phyloP scores from a whole-genome alignment of 1,140 invertebrate genomes.

The Drosophila lowei region DNA sequence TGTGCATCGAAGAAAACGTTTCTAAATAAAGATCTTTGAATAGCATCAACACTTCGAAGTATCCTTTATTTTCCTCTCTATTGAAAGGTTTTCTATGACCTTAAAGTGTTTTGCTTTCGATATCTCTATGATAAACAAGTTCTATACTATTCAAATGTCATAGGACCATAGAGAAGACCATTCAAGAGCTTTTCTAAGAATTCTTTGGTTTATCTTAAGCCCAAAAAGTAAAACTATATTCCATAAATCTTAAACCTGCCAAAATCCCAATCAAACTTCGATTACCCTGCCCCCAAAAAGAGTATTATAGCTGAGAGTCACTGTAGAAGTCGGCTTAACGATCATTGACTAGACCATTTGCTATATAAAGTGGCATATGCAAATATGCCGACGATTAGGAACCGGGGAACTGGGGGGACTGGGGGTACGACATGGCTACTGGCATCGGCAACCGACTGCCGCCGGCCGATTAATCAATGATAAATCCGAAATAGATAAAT shows the following conservation, averaged over 20 bases:
- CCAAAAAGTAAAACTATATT: too few relatives aligned
- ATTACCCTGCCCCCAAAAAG: conserved; percentile 7
- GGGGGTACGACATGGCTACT: conserved; percentile 24
- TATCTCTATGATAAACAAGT: too few relatives aligned
- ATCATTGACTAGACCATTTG: conserved; percentile 75
- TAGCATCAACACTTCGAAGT: too few relatives aligned
- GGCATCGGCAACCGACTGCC: conserved; percentile 41
- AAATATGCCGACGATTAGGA: conserved; percentile 77
- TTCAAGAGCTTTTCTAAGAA: too few relatives aligned
- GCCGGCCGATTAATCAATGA: conserved; percentile 77
- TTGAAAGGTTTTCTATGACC: too few relatives aligned
- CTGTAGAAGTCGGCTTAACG: conserved; percentile 67
- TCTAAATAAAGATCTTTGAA: too few relatives aligned
- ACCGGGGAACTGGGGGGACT: neutral
- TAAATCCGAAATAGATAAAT: conserved; percentile 82
- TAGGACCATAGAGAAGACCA: too few relatives aligned
- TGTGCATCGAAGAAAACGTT: too few relatives aligned
- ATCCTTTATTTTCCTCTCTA: too few relatives aligned
- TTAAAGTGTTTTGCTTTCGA: too few relatives aligned
- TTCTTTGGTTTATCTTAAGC: too few relatives aligned
- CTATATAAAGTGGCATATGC: conserved; percentile 75
- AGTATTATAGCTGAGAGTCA: conserved; percentile 29
- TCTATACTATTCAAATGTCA: too few relatives aligned
- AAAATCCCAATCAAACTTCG: neutral
- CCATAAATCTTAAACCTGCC: neutral